phyloP scores from a whole-genome alignment of 2,888 invertebrate species.

The Nomada ferruginata region DNA sequence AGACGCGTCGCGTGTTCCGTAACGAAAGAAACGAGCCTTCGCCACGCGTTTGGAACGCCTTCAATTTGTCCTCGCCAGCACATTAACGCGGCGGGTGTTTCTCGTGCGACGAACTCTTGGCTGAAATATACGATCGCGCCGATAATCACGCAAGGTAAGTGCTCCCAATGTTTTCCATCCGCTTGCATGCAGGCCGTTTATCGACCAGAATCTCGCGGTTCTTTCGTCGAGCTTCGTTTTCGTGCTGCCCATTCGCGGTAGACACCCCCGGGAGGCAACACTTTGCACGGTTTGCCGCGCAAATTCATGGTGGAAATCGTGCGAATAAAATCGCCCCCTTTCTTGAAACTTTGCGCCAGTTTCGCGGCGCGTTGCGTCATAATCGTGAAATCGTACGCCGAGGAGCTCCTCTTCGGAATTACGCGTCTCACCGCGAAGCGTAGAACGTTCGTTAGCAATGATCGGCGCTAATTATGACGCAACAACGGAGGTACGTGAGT shows the following conservation, averaged over 20 bases:
- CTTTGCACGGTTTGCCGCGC: slow-evolving; percentile 27
- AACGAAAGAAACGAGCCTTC: not conserved
- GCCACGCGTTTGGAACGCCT: not conserved
- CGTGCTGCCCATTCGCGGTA: slow-evolving; percentile 27
- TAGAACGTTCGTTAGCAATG: not conserved
- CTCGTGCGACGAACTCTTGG: slow-evolving; percentile 3
- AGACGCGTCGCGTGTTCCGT: not conserved
- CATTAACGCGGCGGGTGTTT: not conserved
- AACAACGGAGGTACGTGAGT: not conserved
- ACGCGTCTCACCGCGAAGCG: slow-evolving; percentile 9
- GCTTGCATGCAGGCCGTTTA: slow-evolving; percentile 52
- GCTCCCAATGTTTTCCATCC: slow-evolving; percentile 21
- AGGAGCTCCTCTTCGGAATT: not conserved
- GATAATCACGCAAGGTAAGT: slow-evolving; percentile 65
- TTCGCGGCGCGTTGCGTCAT: not conserved
- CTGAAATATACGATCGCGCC: not conserved
- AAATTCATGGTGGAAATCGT: slow-evolving; percentile 25
- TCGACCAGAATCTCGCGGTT: slow-evolving; percentile 14
- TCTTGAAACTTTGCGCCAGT: too few relatives aligned
- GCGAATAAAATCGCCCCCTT: not conserved
- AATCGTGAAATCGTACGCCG: not conserved
- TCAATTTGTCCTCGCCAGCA: slow-evolving; percentile 1
- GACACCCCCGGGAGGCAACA: slow-evolving; percentile 33
- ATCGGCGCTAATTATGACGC: slow-evolving; percentile 10
- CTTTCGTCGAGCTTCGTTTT: slow-evolving; percentile 10